Evolutionary conservation across 2,888 invertebrate genomes (phyloP).

Genomic region (Neria commutata): DNA sequence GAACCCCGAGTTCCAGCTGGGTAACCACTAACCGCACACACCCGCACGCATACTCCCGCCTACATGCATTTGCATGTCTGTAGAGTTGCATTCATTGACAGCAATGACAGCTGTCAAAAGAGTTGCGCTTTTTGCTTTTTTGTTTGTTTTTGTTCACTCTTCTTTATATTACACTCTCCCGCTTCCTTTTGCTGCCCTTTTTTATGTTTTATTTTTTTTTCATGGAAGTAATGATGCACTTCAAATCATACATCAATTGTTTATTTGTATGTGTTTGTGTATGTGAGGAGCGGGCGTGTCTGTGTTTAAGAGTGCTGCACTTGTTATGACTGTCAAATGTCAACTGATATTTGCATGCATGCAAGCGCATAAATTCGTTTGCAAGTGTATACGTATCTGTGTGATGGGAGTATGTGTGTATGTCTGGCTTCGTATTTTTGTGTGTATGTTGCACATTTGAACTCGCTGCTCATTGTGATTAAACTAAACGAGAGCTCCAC

Average conservation of each 20-base stretch:
- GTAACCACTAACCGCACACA: neutral
- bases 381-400: neutral
- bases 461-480: too few relatives aligned
- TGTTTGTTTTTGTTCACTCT: conserved; percentile 22
- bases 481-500: too few relatives aligned
- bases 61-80: neutral
- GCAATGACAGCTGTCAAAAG: conserved; percentile 1
- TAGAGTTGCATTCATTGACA: conserved; percentile 12
- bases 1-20: too few relatives aligned
- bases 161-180: neutral
- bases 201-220: conserved; percentile 9
- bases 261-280: neutral
- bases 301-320: neutral
- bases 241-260: conserved; percentile 24
- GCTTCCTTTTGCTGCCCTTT: neutral
- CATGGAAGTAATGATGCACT: conserved; percentile 12
- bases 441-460: neutral
- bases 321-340: conserved; percentile 21
- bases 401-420: neutral
- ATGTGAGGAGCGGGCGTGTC: too few relatives aligned
- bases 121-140: neutral
- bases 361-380: neutral
- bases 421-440: neutral
- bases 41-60: neutral
- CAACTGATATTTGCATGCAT: conserved; percentile 11